Base-by-base conservation (phyloP, 2,888 invertebrate species). In the Hoplodrina blanda region DNA sequence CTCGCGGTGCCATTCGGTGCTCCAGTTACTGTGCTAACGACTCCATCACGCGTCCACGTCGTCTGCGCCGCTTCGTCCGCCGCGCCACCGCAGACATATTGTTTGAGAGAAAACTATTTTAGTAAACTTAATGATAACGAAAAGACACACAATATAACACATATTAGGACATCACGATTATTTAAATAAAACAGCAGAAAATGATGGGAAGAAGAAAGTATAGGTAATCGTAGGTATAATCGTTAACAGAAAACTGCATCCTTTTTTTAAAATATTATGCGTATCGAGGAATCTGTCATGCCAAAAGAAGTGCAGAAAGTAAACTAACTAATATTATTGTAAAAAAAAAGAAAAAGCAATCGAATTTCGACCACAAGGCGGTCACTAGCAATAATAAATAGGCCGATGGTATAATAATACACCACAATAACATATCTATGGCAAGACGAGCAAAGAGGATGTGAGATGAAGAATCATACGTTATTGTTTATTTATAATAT, bases 11-110 rank as follows among this genome's bases (percentile, higher is more conserved):
- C 69, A 78, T 76, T 89, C 87, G 87, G 82, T 88, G 94, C 88
- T 90, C 94, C 73, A 93, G 87, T 92, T 93, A 89, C 88, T 78
- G 78, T 73, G 76, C 85, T 90, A 90, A 91, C 89, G 83, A 89
- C 87, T 83, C 81, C 82, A 87, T 81, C 88, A 88, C 89, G 86
- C 76, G 75, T 65, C 68, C 89, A 86, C 76, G 75, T 65, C 68
- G 66, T 44, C 55, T 56, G 63, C 65, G 63, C 59, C 55, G 60
- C 41, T 37, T 53, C 64, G 64, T 57, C 68, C 59, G 46, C 59
- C 56, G 50, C 54, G 41, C 54, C 57, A 62, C 66, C 70, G 54
- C 69, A 70, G 72, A 67, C 65, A 78, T 59, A 65, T 49, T 62
- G 65, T 69, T 64, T 65, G 17, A 60, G 71, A 68, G 62, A 61